Conservation (phyloP, 2,113 vertebrate species). For the Vulpes vulpes region DNA sequence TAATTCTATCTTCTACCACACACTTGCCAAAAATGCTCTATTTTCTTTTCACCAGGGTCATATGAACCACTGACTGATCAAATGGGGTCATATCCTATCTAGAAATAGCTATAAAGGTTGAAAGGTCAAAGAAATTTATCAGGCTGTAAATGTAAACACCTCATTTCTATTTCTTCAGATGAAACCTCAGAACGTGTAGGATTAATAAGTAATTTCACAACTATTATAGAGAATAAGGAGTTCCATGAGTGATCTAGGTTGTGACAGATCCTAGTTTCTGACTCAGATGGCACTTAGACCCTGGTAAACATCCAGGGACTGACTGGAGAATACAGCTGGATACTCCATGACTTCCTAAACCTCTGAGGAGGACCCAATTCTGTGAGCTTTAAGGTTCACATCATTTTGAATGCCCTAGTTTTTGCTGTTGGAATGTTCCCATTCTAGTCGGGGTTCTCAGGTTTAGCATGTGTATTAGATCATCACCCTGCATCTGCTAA, state of each 20-base stretch:
- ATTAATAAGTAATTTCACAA: not conserved
- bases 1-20: not conserved
- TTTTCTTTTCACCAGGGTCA: not conserved
- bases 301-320: not conserved
- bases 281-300: not conserved
- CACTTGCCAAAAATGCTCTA: not conserved
- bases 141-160: not conserved
- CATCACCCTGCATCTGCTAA: not conserved
- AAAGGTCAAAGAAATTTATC: not conserved
- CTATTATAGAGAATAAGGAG: not conserved
- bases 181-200: not conserved
- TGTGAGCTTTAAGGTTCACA: not conserved
- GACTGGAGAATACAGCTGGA: not conserved
- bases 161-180: constrained; percentile 3
- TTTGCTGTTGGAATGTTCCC: not conserved
- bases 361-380: not conserved
- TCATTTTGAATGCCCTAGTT: not conserved
- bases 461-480: not conserved
- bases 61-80: not conserved
- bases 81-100: not conserved
- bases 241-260: not conserved
- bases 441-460: not conserved
- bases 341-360: no score
- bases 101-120: not conserved
- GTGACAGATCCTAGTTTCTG: not conserved